Conservation (phyloP, 2,113 vertebrate genomes). For the Apistogramma diplotaenia region DNA sequence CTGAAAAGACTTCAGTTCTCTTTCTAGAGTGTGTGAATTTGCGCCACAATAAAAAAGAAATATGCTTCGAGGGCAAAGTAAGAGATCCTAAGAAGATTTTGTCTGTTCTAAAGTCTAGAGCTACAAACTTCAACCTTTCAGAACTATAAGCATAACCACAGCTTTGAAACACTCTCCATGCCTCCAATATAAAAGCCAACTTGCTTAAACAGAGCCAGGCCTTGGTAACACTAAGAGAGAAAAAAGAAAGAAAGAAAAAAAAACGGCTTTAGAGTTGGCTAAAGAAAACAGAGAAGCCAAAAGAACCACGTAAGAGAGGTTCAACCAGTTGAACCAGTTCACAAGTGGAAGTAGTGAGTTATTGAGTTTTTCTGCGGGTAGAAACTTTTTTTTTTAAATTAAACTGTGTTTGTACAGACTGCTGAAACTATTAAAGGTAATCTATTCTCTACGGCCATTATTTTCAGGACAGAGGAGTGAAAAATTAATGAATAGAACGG, state of each 20-base stretch:
- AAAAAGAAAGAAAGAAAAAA: slow-evolving; percentile 8
- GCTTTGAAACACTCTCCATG: background rate
- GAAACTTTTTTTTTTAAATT: no score
- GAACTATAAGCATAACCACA: background rate
- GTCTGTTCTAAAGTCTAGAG: background rate
- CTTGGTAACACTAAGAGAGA: background rate
- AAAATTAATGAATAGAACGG: background rate
- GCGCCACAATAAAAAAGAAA: background rate
- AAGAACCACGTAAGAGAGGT: slow-evolving; percentile 28
- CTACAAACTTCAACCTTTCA: background rate
- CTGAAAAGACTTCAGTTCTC: background rate
- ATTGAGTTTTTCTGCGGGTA: background rate
- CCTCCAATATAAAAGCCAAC: background rate
- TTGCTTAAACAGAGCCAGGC: background rate
- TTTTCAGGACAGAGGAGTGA: background rate
- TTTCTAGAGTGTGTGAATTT: background rate
- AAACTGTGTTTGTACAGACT: background rate
- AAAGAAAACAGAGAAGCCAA: slow-evolving; percentile 20
- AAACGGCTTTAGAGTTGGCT: background rate
- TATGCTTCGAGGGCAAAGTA: no score
- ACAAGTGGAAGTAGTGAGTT: background rate
- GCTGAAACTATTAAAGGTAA: background rate
- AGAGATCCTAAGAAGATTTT: background rate
- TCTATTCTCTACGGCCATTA: background rate
- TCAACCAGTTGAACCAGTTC: slow-evolving; percentile 64